Conservation (phyloP, 2,113 vertebrate species). For the Catagonus wagneri region DNA sequence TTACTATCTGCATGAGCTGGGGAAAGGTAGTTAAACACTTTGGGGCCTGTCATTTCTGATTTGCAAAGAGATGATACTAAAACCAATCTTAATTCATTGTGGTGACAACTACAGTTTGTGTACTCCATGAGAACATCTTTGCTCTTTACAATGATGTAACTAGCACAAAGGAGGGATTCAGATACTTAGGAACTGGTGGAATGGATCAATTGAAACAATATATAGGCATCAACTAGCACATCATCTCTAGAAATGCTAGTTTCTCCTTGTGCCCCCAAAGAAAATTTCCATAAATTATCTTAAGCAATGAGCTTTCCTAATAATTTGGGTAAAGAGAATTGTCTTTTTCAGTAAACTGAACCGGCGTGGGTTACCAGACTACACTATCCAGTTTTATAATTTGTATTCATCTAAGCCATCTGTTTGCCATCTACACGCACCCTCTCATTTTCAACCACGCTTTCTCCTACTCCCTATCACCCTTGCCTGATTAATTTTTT, state of each 20-base stretch:
- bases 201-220: neutral
- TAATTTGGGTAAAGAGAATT: neutral
- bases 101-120: neutral
- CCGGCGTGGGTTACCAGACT: neutral
- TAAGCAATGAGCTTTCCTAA: neutral
- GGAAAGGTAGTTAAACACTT: neutral
- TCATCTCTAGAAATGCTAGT: neutral
- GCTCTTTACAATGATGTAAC: neutral
- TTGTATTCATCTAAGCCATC: neutral
- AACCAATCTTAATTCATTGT: neutral
- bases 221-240: rapidly evolving
- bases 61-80: neutral
- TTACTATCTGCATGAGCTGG: neutral
- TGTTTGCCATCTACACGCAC: neutral
- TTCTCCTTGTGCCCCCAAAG: neutral
- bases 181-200: neutral
- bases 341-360: neutral
- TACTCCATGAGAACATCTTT: neutral
- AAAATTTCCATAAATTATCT: neutral
- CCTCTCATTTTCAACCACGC: neutral
- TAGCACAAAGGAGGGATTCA: neutral
- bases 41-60: neutral
- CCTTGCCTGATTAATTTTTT: neutral
- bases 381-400: neutral
- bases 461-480: neutral